These are phyloP conservation scores for Dryobota labecula DNA, from an alignment of 2,888 invertebrate genomes.

Conservation along the genomic window DNA sequence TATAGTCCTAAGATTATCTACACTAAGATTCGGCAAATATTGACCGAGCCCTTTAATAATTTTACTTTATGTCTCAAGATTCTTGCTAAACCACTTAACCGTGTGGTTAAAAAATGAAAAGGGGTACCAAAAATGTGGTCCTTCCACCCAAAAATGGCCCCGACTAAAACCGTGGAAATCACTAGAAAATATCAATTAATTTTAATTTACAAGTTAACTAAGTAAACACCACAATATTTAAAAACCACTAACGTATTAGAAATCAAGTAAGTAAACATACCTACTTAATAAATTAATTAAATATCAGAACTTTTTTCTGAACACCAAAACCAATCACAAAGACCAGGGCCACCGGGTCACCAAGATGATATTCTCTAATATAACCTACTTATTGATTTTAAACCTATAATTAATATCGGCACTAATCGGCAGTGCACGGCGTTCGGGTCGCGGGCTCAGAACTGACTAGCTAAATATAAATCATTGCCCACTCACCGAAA, in stretches of 20 bases:
- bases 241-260: neutral
- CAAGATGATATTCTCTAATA: neutral
- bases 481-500: constrained; percentile 54
- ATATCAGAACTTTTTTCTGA: neutral
- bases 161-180: too few relatives aligned
- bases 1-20: constrained; percentile 22
- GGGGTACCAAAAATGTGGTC: too few relatives aligned
- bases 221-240: neutral
- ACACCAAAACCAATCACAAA: constrained; percentile 1
- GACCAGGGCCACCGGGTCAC: constrained; percentile 46
- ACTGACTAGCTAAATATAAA: constrained; percentile 63
- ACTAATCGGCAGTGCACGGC: constrained; percentile 28
- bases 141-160: neutral
- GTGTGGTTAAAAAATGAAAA: neutral
- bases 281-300: neutral
- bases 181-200: neutral
- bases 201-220: neutral
- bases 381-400: constrained; percentile 35
- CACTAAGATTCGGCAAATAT: constrained; percentile 23
- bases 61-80: neutral
- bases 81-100: neutral
- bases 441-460: constrained; percentile 50
- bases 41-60: constrained; percentile 14
- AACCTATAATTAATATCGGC: constrained; percentile 34
- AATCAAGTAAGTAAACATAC: neutral